A percentile compares a stretch with the other conserved stretches of the same genome.
Evolutionary conservation across 2,888 invertebrate genomes (phyloP).

Genomic region (Pardosa pseudoannulata): DNA sequence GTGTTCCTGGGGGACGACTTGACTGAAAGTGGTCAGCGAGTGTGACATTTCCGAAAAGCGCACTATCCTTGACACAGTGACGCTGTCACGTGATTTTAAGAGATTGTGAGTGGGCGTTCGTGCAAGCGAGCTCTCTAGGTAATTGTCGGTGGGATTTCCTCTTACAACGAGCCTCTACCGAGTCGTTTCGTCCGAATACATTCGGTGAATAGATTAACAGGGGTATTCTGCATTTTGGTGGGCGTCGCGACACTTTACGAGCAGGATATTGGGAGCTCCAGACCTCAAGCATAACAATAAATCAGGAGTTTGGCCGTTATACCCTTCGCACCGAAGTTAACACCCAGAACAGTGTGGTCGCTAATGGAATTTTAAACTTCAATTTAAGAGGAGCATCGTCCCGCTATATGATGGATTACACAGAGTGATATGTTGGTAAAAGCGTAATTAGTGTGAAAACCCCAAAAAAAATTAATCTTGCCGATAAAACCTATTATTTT

Average conservation of each 20-base stretch:
- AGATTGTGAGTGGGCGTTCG: slow-evolving; percentile 9
- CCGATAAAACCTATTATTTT: too few relatives aligned
- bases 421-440: too few relatives aligned
- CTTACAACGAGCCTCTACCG: neutral
- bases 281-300: too few relatives aligned
- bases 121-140: neutral
- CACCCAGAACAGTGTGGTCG: too few relatives aligned
- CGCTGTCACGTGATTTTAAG: slow-evolving; percentile 14
- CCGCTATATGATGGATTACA: too few relatives aligned
- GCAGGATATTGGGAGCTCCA: neutral
- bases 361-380: too few relatives aligned
- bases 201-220: neutral
- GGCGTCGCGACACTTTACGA: neutral
- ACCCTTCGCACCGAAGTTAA: too few relatives aligned
- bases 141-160: slow-evolving; percentile 6
- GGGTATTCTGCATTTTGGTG: neutral
- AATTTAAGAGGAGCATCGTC: too few relatives aligned
- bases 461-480: too few relatives aligned
- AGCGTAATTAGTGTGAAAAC: too few relatives aligned
- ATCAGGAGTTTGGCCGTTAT: too few relatives aligned
- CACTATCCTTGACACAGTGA: slow-evolving; percentile 4
- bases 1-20: neutral
- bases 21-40: slow-evolving; percentile 3
- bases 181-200: neutral
- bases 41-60: slow-evolving; percentile 7